These are phyloP conservation scores for Aplysia californica DNA, from an alignment of 1,140 invertebrate species.

Conservation along the genomic window DNA sequence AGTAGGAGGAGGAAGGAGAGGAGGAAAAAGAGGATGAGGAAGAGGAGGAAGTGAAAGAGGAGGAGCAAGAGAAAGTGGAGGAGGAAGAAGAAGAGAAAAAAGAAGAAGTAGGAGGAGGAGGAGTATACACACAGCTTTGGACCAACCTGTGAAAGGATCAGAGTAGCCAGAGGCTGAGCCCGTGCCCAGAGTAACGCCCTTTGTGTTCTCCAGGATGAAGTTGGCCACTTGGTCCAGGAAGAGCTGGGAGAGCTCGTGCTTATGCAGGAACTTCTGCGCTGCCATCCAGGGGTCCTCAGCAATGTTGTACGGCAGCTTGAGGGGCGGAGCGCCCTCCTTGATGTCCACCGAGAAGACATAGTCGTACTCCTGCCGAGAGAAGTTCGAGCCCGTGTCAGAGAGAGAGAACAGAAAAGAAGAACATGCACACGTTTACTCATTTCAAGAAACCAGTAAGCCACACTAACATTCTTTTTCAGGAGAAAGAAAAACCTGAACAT, in stretches of 20 bases:
- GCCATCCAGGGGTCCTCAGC: conserved; percentile 76
- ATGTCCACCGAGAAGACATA: conserved; percentile 96
- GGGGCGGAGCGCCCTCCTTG: conserved; percentile 85
- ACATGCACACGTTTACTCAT: too few relatives aligned
- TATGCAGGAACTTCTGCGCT: conserved; percentile 76
- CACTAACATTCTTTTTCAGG: too few relatives aligned
- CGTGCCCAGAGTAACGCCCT: conserved; percentile 62
- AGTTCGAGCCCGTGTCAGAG: background rate
- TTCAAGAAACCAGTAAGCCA: too few relatives aligned
- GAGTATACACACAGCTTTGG: background rate
- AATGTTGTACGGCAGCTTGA: conserved; percentile 93
- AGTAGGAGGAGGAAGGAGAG: too few relatives aligned
- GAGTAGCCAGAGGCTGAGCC: conserved; percentile 33
- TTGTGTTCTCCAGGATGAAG: conserved; percentile 89
- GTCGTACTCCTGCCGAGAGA: conserved; percentile 88
- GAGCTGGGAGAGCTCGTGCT: conserved; percentile 82
- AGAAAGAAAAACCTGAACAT: too few relatives aligned
- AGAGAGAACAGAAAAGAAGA: too few relatives aligned
- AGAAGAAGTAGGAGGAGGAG: too few relatives aligned
- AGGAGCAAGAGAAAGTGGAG: too few relatives aligned
- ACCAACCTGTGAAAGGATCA: conserved; percentile 70
- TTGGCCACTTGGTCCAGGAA: conserved; percentile 92
- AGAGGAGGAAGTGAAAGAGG: too few relatives aligned
- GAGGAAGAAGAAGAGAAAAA: too few relatives aligned
- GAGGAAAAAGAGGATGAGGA: too few relatives aligned